Base-by-base conservation (phyloP, 2,888 invertebrate species). In the Drosophila glabriapex region DNA sequence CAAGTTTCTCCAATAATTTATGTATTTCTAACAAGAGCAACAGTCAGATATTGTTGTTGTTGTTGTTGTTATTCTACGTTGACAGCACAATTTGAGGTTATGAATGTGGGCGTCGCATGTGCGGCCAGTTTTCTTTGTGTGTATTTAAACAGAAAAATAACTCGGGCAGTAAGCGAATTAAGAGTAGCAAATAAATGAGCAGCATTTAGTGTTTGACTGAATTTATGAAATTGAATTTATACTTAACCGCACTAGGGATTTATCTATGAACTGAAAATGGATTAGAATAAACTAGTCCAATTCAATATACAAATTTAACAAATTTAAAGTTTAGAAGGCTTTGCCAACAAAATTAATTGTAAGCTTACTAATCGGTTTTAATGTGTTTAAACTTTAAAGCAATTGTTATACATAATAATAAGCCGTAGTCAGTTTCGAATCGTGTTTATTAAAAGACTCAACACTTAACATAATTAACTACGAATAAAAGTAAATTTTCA, bases 11-110 rank as follows among this genome's bases (percentile, higher is more conserved):
- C 66, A 77, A 84, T 85, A 85, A 83, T 83, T 84, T 85, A 85
- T 85, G 86, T 74, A 69, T 68, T 85, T 71, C 82, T 75, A 73
- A 81, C 76, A 76, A 76, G 81, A 85, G 83, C 80, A 85, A 78
- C 66, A 68, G 68, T 75, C 68, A 53, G 43, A 52, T 68, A 28
- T 43, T 73, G 39, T 54, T 66, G 64, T 39, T 70, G 31, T 56
- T 61, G 25, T 43, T 58, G 43, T 14, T 43, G 14, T 22, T 46
- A 7, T 46, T 46, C 14, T 25, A 16, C 16, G 67, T 22, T 63
- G 78, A 64, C 70, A 74, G 59, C 54, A 65, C 70, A 70, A 64
- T 74, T 67, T 69, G 49, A 54, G 62, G 49, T 46, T 66, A 28
- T 41, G 10, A 49, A 35, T 52, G 46, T 19, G 16, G 28, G 31